Conservation (phyloP, 2,113 vertebrate species). For the Istiophorus platypterus region DNA sequence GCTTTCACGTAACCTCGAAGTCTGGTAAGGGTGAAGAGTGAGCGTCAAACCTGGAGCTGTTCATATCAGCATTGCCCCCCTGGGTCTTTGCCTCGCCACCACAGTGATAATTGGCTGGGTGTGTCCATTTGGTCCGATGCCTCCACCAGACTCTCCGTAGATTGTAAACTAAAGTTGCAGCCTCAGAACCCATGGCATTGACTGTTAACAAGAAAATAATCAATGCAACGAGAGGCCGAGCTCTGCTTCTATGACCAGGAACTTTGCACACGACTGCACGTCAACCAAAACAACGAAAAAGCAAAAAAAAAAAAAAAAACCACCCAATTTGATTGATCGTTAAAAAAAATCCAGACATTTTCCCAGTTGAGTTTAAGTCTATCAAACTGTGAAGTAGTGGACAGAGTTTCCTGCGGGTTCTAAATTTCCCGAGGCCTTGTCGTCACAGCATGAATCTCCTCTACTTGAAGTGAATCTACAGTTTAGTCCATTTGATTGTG, state of each 20-base stretch:
- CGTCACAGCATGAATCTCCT: constrained; percentile 21
- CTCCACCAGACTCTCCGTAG: constrained; percentile 16
- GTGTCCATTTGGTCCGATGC: background rate
- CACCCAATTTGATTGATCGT: background rate
- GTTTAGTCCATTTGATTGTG: constrained; percentile 25
- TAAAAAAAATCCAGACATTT: background rate
- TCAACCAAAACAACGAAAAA: constrained; percentile 27
- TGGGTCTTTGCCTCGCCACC: background rate
- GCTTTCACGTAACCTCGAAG: background rate
- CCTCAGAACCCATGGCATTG: constrained; percentile 87
- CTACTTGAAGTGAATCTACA: constrained; percentile 55
- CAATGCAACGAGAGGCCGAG: constrained; percentile 83
- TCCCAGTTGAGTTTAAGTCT: background rate
- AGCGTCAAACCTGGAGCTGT: background rate
- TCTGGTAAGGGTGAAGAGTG: background rate
- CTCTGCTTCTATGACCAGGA: constrained; percentile 60
- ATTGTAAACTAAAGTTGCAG: constrained; percentile 65
- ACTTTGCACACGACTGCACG: constrained; percentile 69
- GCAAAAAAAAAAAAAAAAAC: too few species aligned
- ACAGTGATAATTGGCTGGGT: constrained; percentile 1
- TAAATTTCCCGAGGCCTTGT: background rate
- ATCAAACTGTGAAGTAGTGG: background rate
- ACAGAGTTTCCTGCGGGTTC: too few species aligned
- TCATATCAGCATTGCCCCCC: background rate
- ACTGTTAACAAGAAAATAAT: constrained; percentile 91